phyloP scores from a whole-genome alignment of 92 coral and sea anemone genomes.

The Palythoa grandis region DNA sequence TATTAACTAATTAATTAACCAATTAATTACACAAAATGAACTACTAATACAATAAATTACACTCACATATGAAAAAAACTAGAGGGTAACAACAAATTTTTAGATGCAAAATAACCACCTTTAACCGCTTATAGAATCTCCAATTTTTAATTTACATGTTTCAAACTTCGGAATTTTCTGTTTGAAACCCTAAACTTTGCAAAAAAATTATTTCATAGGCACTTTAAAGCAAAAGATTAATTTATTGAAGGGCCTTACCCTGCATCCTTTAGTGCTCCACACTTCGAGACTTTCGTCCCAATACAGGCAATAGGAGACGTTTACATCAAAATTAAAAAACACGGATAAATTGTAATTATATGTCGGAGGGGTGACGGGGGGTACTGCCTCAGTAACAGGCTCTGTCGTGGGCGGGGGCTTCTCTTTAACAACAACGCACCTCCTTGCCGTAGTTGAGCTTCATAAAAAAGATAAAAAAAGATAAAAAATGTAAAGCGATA shows the following conservation, averaged over 20 bases:
- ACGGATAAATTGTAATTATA: constrained; percentile 45
- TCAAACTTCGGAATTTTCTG: no score
- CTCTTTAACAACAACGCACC: constrained; percentile 49
- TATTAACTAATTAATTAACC: no score
- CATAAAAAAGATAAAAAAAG: neutral
- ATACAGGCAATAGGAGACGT: constrained; percentile 69
- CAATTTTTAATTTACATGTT: no score
- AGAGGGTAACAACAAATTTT: no score
- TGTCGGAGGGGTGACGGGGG: constrained; percentile 49
- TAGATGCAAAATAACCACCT: no score
- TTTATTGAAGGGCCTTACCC: constrained; percentile 53
- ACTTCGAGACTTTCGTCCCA: constrained; percentile 68
- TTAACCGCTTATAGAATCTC: no score
- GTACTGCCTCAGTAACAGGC: constrained; percentile 26
- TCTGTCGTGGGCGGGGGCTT: constrained; percentile 74
- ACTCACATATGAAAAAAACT: no score
- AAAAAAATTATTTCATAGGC: no score
- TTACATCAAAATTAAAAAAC: constrained; percentile 61
- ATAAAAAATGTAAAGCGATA: neutral
- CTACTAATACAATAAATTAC: no score
- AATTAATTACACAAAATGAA: no score
- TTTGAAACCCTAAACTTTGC: no score
- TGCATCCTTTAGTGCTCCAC: constrained; percentile 89
- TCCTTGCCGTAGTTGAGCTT: neutral
- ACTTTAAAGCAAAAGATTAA: neutral